Conservation (phyloP, 2,113 vertebrate genomes). For the Eclectus roratus region DNA sequence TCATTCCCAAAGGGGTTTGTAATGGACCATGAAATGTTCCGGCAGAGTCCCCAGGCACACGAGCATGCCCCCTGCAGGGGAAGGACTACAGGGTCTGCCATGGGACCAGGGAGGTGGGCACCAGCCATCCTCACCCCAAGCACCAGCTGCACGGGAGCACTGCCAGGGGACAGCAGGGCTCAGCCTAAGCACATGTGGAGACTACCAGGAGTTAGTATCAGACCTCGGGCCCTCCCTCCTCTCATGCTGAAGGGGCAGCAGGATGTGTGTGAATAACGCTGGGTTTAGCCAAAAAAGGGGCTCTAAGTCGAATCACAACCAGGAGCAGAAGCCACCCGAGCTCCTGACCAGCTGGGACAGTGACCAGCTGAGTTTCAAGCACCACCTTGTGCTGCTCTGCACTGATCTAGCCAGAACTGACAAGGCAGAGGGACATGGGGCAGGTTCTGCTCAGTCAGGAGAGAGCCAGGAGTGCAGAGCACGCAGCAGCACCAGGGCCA, state of each 20-base stretch:
- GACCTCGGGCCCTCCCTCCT: not conserved
- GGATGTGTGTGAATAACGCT: rapidly evolving
- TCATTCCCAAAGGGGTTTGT: constrained; percentile 54
- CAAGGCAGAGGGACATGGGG: not conserved
- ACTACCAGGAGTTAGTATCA: not conserved
- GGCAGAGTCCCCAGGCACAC: not conserved
- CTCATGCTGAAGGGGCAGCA: not conserved
- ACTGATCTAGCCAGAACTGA: not conserved
- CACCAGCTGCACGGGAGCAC: not conserved
- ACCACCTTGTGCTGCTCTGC: not conserved
- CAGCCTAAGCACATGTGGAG: not conserved
- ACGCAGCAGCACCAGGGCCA: not conserved
- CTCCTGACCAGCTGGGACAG: not conserved
- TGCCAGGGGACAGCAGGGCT: not conserved
- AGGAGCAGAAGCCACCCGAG: not conserved
- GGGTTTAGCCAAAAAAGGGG: not conserved
- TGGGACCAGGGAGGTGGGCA: not conserved
- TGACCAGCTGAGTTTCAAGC: not conserved
- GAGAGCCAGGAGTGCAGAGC: not conserved
- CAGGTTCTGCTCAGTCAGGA: not conserved
- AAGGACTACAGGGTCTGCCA: not conserved
- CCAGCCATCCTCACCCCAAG: not conserved
- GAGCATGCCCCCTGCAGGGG: not conserved
- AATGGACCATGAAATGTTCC: constrained; percentile 45
- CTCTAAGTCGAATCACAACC: not conserved